Percentiles rank a stretch among this genome's conserved stretches.
Evolutionary conservation across 64 coral and sea anemone genomes (phyloP).

Genomic region (Pocillopora damicornis): DNA sequence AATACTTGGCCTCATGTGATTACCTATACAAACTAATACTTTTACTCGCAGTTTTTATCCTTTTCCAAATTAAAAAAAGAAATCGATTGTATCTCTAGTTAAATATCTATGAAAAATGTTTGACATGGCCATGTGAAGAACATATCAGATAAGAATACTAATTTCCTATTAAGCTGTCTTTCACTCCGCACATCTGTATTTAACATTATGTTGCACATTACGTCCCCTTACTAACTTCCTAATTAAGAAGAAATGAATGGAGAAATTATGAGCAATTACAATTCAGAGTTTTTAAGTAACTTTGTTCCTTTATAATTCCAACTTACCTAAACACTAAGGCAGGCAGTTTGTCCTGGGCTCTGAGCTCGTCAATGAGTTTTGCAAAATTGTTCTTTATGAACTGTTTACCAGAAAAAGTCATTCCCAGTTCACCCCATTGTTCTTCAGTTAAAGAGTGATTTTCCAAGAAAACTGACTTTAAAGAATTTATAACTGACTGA

Average conservation of each 20-base stretch:
- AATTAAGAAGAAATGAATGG: background rate
- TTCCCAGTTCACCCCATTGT: background rate
- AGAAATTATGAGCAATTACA: too few species aligned
- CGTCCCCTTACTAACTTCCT: background rate
- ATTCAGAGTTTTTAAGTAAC: background rate
- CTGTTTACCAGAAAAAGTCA: background rate
- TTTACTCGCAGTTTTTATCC: too few species aligned
- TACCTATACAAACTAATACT: too few species aligned
- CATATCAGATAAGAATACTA: too few species aligned
- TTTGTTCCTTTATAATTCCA: background rate
- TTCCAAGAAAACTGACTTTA: background rate
- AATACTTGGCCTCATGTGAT: too few species aligned
- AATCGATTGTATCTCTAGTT: too few species aligned
- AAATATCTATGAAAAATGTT: too few species aligned
- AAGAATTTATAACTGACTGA: background rate
- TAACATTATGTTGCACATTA: too few species aligned
- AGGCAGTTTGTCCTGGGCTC: constrained; percentile 10
- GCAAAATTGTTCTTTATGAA: background rate
- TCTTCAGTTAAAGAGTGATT: background rate
- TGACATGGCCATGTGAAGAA: too few species aligned
- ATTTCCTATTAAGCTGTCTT: too few species aligned
- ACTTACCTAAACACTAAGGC: constrained; percentile 21
- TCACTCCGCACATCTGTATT: too few species aligned
- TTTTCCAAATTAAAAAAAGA: too few species aligned
- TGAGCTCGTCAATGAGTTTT: constrained; percentile 11